Conservation (phyloP, 2,888 invertebrate genomes). For the Scaptomyza caliginosa region DNA sequence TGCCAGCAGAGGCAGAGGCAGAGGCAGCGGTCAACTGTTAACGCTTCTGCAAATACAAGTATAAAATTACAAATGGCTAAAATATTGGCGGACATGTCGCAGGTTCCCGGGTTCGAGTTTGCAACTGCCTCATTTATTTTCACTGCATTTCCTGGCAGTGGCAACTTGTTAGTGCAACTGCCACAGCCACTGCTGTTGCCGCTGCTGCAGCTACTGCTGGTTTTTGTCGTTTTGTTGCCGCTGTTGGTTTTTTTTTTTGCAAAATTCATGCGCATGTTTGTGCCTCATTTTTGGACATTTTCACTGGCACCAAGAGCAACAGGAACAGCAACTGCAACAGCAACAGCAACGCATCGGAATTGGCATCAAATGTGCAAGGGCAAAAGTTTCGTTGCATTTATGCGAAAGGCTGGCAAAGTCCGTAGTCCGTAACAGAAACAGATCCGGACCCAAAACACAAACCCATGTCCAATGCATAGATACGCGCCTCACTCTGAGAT, state of each 20-base stretch:
- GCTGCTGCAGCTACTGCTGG: conserved; percentile 29
- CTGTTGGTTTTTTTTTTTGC: conserved; percentile 42
- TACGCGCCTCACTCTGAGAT: conserved; percentile 24
- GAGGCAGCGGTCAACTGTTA: conserved; percentile 36
- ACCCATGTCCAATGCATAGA: conserved; percentile 44
- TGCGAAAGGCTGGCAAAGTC: conserved; percentile 36
- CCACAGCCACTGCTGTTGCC: conserved; percentile 24
- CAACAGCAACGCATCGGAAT: conserved; percentile 52
- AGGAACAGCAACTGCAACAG: conserved; percentile 22
- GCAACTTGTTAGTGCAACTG: conserved; percentile 61
- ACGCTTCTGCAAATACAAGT: conserved; percentile 45
- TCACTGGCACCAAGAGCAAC: conserved; percentile 41
- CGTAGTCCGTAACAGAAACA: conserved; percentile 34
- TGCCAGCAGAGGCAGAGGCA: conserved; percentile 13
- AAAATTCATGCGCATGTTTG: conserved; percentile 82
- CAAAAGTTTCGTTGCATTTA: conserved; percentile 62
- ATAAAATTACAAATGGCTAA: conserved; percentile 75
- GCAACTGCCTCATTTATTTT: conserved; percentile 73
- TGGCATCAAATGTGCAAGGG: conserved; percentile 62
- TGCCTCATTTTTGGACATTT: conserved; percentile 77
- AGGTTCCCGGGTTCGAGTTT: conserved; percentile 44
- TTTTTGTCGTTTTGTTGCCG: conserved; percentile 6
- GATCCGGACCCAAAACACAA: conserved; percentile 36
- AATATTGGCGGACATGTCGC: conserved; percentile 63
- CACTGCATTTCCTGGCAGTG: conserved; percentile 46